These are phyloP conservation scores for Notodromas monacha DNA, from an alignment of 2,888 invertebrate species.

Conservation along the genomic window DNA sequence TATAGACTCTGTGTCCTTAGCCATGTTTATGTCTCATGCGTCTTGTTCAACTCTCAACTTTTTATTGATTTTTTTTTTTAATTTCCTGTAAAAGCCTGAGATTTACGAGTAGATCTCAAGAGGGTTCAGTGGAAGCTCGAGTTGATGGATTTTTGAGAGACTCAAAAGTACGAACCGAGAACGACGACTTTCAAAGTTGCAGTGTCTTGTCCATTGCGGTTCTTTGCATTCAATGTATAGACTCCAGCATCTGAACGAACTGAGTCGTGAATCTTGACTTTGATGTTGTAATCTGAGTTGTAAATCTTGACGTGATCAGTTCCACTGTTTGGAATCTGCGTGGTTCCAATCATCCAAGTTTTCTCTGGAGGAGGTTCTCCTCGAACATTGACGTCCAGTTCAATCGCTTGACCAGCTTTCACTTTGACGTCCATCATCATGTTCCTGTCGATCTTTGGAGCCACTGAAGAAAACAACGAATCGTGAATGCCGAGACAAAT, in stretches of 20 bases:
- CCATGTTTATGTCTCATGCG: no score
- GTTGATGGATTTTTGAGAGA: no score
- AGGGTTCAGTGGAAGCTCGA: no score
- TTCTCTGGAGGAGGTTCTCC: slow-evolving; percentile 83
- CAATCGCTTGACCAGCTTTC: slow-evolving; percentile 56
- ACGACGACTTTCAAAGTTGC: slow-evolving; percentile 53
- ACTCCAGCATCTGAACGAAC: slow-evolving; percentile 51
- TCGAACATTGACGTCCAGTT: slow-evolving; percentile 59
- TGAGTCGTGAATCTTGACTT: slow-evolving; percentile 43
- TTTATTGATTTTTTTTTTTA: slow-evolving; percentile 2
- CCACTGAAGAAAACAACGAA: slow-evolving; percentile 32
- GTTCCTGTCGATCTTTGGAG: slow-evolving; percentile 77
- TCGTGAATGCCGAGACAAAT: no score
- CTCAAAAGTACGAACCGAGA: slow-evolving; percentile 15
- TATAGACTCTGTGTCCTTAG: no score
- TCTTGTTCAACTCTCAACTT: no score
- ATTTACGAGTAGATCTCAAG: no score
- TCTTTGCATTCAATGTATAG: slow-evolving; percentile 51
- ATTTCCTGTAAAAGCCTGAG: no score
- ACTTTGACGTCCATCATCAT: slow-evolving; percentile 63
- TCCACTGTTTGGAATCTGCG: slow-evolving; percentile 41
- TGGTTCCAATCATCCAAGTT: slow-evolving; percentile 56
- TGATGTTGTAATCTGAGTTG: slow-evolving; percentile 53
- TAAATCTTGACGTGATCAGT: slow-evolving; percentile 45
- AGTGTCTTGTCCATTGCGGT: slow-evolving; percentile 49